A percentile compares a stretch with the other conserved stretches of the same genome.
These are phyloP conservation scores for Choristoneura rosaceana DNA, from an alignment of 2,888 invertebrate species.

Conservation along the genomic window DNA sequence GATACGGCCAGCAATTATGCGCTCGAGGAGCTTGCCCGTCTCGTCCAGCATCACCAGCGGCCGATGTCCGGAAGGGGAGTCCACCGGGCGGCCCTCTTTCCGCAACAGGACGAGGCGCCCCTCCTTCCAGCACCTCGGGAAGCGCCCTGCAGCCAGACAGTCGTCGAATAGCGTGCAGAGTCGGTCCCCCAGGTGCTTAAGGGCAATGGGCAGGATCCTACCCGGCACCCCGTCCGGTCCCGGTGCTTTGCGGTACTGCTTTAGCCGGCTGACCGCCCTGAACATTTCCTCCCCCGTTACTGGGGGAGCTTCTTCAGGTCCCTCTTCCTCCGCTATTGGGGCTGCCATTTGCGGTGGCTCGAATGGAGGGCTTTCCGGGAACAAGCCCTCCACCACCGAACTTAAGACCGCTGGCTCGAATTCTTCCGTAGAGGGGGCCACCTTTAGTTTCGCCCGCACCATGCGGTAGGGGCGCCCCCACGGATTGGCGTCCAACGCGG, in stretches of 20 bases:
- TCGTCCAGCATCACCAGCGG: background rate
- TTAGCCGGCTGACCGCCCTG: background rate
- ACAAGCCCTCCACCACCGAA: no score
- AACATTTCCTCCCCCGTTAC: background rate
- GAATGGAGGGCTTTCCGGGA: no score
- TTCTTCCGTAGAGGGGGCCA: no score
- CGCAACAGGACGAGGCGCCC: background rate
- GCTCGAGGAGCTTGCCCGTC: no score
- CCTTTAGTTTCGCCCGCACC: no score
- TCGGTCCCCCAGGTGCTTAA: background rate
- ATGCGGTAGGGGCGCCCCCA: no score
- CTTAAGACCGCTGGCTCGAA: no score
- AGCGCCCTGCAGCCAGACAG: background rate
- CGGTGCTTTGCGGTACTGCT: background rate
- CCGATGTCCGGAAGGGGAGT: background rate
- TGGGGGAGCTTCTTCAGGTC: no score
- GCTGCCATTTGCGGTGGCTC: no score
- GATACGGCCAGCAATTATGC: no score
- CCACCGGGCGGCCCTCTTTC: background rate
- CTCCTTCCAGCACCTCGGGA: background rate
- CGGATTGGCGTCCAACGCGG: no score
- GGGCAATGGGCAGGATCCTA: background rate
- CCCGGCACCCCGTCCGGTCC: background rate
- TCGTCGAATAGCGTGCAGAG: background rate
- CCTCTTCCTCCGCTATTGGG: no score